Base-by-base conservation (phyloP, 2,113 vertebrate species). In the Rhinoptilus africanus region DNA sequence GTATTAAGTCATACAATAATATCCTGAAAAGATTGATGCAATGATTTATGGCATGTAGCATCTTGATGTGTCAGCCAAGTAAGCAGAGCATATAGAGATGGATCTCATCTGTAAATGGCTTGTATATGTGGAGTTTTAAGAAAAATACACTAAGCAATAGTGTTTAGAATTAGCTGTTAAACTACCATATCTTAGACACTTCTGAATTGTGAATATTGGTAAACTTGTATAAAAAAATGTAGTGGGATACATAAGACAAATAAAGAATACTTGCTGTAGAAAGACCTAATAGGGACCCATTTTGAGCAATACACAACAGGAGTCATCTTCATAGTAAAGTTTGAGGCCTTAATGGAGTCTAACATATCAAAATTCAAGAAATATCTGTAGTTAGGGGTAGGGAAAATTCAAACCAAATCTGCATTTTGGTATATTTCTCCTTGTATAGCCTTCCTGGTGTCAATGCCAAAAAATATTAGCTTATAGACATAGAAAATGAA, bases 1-100 rank as follows among this genome's bases (percentile, higher is more conserved):
- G 28, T 62, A 80, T 88, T 92, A 87, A 79, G 45, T 54, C 67
- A 74, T 30, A 30, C 14, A 63, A 35, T 69, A 45, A 28, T 41
- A 63, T 71, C 20, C 14, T 75, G 34, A 92, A 85, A 88, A 85
- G 74, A 92, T 0, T 81, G 76, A 96, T 62, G 45, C 41, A 88
- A 37, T 50, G 35, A 59, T 77, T 92, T 95, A 45, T 85, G 54
- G 17, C 71, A 54, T 69, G 43, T 76, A 23, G 1, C 59, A 63
- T 80, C 63, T 83, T 82, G 78, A 85, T 51, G 34, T 80, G 71
- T 80, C 78, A 83, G 30, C 43, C 64, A 75, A 67, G 59, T 48
- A 86, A 95, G 5, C 34, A 85, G 81, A 92, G 75, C 68, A 68
- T 37, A 59, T 43, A 45, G 23, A 80, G 28, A 66, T 18, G 10